These are phyloP conservation scores for Patiria pectinifera DNA, from an alignment of 53 echinoderm and acorn worm species.

Conservation along the genomic window DNA sequence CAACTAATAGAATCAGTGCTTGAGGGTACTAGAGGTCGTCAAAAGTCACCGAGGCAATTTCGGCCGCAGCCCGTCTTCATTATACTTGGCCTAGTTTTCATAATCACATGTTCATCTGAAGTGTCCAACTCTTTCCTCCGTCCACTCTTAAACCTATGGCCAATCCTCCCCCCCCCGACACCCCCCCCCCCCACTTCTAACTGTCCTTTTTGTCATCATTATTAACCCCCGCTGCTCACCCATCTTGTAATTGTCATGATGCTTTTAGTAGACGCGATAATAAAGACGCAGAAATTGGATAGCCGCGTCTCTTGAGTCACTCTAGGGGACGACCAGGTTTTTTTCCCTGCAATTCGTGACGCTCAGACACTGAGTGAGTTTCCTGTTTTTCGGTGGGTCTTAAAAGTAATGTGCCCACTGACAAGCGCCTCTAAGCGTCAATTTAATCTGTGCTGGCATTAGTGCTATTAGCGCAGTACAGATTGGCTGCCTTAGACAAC, in stretches of 20 bases:
- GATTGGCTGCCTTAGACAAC: not conserved
- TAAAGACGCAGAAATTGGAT: not conserved
- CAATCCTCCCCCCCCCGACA: not conserved
- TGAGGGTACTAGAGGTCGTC: not conserved
- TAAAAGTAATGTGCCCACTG: not conserved
- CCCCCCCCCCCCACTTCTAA: not conserved
- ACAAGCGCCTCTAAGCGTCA: not conserved
- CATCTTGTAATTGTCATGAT: conserved; percentile 2
- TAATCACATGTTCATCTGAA: not conserved
- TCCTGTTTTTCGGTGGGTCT: not conserved
- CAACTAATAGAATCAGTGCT: not conserved
- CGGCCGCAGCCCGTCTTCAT: not conserved
- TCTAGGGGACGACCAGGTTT: not conserved
- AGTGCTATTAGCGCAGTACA: not conserved
- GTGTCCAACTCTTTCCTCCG: not conserved
- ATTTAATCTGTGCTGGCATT: not conserved
- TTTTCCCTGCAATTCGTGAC: not conserved
- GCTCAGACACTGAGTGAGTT: not conserved
- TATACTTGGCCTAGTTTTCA: not conserved
- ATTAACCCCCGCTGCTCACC: not conserved
- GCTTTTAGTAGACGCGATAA: not conserved
- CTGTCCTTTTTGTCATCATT: not conserved
- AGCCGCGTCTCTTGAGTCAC: not conserved
- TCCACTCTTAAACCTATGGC: not conserved
- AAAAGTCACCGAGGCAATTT: not conserved